Base-by-base conservation (phyloP, 2,888 invertebrate species). In the Parochlus steinenii region DNA sequence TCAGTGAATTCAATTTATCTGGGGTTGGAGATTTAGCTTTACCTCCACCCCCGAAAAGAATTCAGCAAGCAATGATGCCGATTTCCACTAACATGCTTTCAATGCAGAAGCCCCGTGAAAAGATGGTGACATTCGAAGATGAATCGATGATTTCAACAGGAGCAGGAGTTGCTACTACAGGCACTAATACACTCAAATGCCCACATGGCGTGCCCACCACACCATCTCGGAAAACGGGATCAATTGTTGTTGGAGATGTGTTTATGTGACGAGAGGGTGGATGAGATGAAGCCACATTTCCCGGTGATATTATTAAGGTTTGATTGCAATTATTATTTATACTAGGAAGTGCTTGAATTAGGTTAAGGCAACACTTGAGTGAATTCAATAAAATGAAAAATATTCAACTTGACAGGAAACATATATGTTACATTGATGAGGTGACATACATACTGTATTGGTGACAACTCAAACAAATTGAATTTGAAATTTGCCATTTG, bases 121-220 rank as follows among this genome's bases (percentile, higher is more conserved):
- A 79, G 54, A 74, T 79, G 72, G 80, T 81, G 24, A 81, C 80
- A 4, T 81, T 81, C 48, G 79, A 80, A 51, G 81, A 81, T 52
- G 79, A 80, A 41, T 55, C 58, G 14, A 22, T 22, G 7, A 22
- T 10, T 8, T 2, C 22, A 33, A 23, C 3, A 12, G 26, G 12
- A 31, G 33, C 22, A 31, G 38, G 10, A n/a, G 34, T 15, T 10
- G n/a, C n/a, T n/a, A n/a, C n/a, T n/a, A n/a, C n/a, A n/a, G n/a
- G n/a, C n/a, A n/a, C n/a, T n/a, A 19, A 27, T n/a, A 26, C 37
- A 44, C 45, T 17, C 26, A 34, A 34, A 22, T 59, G 58, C 42
- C 56, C 63, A 48, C 62, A 63, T 44, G 56, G 56, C 10, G 49
- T 61, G 47, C 55, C 56, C 42, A 52, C 55, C 15, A 59, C 58